Base-by-base conservation (phyloP, 2,888 invertebrate genomes). In the Ennomos fuscantarius region DNA sequence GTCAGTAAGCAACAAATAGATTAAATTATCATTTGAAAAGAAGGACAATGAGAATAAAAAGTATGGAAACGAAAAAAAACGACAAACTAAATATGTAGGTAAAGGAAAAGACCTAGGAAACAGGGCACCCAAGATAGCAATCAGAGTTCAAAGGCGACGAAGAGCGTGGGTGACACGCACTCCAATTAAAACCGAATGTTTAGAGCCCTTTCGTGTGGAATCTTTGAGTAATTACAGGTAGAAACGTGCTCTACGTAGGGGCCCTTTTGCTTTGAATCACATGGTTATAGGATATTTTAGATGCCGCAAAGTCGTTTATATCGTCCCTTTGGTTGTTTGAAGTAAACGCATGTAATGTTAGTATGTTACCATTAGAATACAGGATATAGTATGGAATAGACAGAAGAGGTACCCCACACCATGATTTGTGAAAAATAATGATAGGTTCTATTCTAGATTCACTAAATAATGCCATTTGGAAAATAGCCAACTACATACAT, bases 181-280 rank as follows among this genome's bases (percentile, higher is more conserved):
- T 89, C 87, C 88, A 91, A 91, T 91, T 91, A 89, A 90, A 85
- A 83, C 73, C 68, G 79, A 84, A 84, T 81, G 82, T 86, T 86
- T 83, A 81, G 80, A 78, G 74, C 67, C 70, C 70, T 65, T 67
- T 49, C 41, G 45, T 37, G 72, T 72, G 68, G 74, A 74, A 76
- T 80, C 82, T 84, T 83, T 76, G 74, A 83, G 81, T 83, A 84
- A 86, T 82, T 82, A 82, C 74, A 72, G 77, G 66, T 51, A 51
- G 44, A 24, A 15, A 40, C 77, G 70, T 32, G 32, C 32, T 50
- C 3, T 36, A 50, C 31, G 49, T 46, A 42, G 70, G 50, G 46
- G 66, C 73, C 75, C 81, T 81, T 84, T 79, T 63, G 64, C 65
- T 78, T 78, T 80, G 75, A 73, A 71, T 75, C 56, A 47, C 48